phyloP scores from a whole-genome alignment of 1,140 invertebrate species.

The Leptoteleia sp. region DNA sequence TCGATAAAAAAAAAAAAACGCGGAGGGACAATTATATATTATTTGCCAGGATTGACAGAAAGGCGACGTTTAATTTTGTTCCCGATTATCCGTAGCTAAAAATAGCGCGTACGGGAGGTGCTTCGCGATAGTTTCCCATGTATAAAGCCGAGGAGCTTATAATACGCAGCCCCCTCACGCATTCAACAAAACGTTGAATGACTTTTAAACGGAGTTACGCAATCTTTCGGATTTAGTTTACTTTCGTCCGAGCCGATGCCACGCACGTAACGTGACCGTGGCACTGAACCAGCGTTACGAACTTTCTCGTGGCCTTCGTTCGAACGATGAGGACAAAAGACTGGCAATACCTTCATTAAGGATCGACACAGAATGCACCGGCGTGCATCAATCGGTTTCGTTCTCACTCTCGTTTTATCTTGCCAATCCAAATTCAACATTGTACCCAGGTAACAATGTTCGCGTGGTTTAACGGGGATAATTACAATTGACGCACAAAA shows the following conservation, averaged over 20 bases:
- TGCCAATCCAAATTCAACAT: no score
- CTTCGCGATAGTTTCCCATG: conserved; percentile 54
- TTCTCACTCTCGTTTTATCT: conserved; percentile 22
- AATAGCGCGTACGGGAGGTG: conserved; percentile 41
- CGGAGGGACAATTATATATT: no score
- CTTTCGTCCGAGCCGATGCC: conserved; percentile 76
- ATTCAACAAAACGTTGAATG: conserved; percentile 69
- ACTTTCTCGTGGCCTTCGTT: conserved; percentile 76
- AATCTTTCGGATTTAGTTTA: conserved; percentile 78
- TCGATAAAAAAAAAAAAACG: no score
- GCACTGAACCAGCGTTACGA: conserved; percentile 77
- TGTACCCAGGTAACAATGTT: no score
- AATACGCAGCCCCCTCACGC: conserved; percentile 52
- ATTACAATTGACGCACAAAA: no score
- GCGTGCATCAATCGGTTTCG: conserved; percentile 13
- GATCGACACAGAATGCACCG: conserved; percentile 8
- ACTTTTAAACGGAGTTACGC: conserved; percentile 76
- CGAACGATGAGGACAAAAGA: conserved; percentile 69
- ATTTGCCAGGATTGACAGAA: no score
- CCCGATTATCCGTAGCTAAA: conserved; percentile 47
- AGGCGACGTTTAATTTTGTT: conserved; percentile 15
- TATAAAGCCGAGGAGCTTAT: conserved; percentile 29
- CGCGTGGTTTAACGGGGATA: no score
- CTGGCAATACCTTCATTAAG: conserved; percentile 51
- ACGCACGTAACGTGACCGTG: conserved; percentile 78